Percentiles rank a stretch among this genome's conserved stretches.
Conservation (phyloP, 2,113 vertebrate genomes). For the Chloropsis cyanopogon region DNA sequence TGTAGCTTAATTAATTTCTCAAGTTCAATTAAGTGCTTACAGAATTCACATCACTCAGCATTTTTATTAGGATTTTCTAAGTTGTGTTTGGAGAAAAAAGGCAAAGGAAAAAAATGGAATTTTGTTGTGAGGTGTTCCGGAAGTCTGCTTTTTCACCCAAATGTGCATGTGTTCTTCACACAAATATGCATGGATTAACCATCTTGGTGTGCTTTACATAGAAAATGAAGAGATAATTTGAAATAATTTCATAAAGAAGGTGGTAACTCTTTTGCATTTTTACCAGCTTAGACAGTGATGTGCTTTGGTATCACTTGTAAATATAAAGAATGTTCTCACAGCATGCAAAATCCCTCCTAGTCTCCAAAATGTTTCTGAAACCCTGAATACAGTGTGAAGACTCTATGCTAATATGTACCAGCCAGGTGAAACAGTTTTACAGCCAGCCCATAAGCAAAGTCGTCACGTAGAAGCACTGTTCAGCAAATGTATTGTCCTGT, state of each 20-base stretch:
- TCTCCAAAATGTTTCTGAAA: not conserved
- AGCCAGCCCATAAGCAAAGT: not conserved
- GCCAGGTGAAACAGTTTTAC: not conserved
- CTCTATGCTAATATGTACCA: not conserved
- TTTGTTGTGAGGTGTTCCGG: not conserved
- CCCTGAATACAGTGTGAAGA: not conserved
- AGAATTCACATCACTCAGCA: not conserved
- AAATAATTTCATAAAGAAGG: not conserved
- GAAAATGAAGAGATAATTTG: not conserved
- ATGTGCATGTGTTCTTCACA: not conserved
- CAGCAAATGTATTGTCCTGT: not conserved
- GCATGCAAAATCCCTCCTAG: not conserved
- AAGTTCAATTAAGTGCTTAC: not conserved
- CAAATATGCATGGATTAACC: not conserved
- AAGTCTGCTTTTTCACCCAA: not conserved
- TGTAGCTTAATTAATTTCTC: not conserved
- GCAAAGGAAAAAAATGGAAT: not conserved
- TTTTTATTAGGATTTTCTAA: not conserved
- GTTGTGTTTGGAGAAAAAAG: not conserved
- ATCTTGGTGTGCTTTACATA: not conserved
- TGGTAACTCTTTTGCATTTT: not conserved
- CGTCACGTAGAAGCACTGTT: not conserved
- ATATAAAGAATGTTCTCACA: not conserved
- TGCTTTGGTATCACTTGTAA: not conserved
- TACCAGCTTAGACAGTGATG: not conserved